phyloP scores from a whole-genome alignment of 2,888 invertebrate genomes.

The Gryllus longicercus region DNA sequence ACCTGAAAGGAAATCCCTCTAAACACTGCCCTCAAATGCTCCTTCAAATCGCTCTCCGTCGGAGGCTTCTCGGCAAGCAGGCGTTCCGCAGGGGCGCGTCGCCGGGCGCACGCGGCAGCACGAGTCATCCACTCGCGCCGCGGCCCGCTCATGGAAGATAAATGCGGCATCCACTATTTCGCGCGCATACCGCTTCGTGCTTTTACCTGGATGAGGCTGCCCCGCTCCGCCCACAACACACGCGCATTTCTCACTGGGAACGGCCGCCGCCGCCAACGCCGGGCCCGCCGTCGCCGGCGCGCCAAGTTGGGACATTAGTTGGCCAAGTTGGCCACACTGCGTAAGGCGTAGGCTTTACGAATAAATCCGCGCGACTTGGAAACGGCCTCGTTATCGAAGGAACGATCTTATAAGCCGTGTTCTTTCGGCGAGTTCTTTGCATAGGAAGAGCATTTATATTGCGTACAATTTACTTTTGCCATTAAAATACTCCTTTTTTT shows the following conservation, averaged over 20 bases:
- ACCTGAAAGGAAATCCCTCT: too few relatives aligned
- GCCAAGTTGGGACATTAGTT: not conserved
- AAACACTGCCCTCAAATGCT: too few relatives aligned
- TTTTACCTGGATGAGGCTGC: not conserved
- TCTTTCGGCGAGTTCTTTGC: not conserved
- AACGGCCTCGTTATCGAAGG: not conserved
- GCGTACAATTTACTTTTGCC: not conserved
- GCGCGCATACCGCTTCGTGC: not conserved
- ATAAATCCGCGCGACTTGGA: constrained; percentile 8
- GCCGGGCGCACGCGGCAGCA: too few relatives aligned
- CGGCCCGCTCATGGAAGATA: not conserved
- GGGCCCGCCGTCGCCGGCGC: too few relatives aligned
- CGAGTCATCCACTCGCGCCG: too few relatives aligned
- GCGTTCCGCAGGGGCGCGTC: too few relatives aligned
- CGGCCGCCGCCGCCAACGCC: not conserved
- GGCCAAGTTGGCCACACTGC: constrained; percentile 7
- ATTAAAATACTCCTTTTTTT: constrained; percentile 5
- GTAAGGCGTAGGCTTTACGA: not conserved
- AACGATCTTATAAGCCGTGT: constrained; percentile 1
- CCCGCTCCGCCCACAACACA: not conserved
- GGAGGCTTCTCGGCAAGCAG: too few relatives aligned
- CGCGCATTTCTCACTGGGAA: not conserved
- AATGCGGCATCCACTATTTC: not conserved
- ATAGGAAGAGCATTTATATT: constrained; percentile 1
- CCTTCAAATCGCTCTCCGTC: too few relatives aligned